Percentiles rank a stretch among this genome's conserved stretches.
Conservation (phyloP, 2,113 vertebrate genomes). For the Labeo catla region DNA sequence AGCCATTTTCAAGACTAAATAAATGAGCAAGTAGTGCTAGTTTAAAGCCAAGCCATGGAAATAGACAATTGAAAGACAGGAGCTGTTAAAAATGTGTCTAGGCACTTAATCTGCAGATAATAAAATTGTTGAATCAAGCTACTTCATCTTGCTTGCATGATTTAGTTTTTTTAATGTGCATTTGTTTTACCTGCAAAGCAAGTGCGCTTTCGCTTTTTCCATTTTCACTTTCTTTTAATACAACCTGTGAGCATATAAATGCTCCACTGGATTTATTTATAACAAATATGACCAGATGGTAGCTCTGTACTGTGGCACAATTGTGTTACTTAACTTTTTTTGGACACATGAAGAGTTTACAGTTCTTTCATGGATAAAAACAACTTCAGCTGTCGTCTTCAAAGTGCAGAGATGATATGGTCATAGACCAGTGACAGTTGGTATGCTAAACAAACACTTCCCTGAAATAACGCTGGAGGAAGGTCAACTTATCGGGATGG, state of each 20-base stretch:
- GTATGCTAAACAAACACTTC: constrained; percentile 20
- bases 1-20: constrained; percentile 4
- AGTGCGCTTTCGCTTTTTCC: not conserved
- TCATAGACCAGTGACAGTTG: not conserved
- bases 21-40: not conserved
- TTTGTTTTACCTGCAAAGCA: constrained; percentile 31
- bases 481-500: not conserved
- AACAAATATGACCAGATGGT: not conserved
- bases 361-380: not conserved
- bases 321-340: not conserved
- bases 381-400: constrained; percentile 7
- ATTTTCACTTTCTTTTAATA: not conserved
- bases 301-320: constrained; percentile 7
- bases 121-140: not conserved
- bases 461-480: constrained; percentile 29
- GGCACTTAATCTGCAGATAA: constrained; percentile 43
- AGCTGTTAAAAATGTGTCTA: constrained; percentile 14
- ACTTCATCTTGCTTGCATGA: not conserved
- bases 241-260: not conserved
- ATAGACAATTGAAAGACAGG: not conserved
- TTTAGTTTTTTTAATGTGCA: not conserved
- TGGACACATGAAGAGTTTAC: constrained; percentile 14
- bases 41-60: constrained; percentile 7
- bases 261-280: not conserved
- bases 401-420: constrained; percentile 12